Conservation (phyloP, 37 sponge, comb jelly and placozoan genomes). For the Theonella swinhoei region DNA sequence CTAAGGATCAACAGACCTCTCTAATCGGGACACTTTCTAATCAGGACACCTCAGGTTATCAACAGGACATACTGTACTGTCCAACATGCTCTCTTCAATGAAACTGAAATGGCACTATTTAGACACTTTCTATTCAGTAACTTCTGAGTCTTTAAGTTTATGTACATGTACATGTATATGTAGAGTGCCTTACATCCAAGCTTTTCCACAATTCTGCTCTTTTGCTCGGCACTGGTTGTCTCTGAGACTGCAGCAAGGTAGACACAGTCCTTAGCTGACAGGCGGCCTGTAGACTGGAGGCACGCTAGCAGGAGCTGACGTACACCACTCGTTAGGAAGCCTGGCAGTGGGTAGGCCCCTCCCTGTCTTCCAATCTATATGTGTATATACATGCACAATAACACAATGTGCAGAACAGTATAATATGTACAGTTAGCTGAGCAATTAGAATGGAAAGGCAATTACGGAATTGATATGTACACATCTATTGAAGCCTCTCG, state of each 20-base stretch:
- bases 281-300: slow-evolving; percentile 25
- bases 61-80: no score
- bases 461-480: no score
- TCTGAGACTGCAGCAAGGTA: slow-evolving; percentile 28
- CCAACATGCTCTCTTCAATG: background rate
- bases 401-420: background rate
- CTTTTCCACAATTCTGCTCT: background rate
- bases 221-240: slow-evolving; percentile 15
- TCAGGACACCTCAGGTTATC: no score
- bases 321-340: slow-evolving; percentile 24
- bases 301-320: slow-evolving; percentile 37
- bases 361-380: slow-evolving; percentile 19
- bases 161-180: background rate
- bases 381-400: background rate
- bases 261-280: slow-evolving; percentile 34
- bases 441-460: no score
- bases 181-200: slow-evolving; percentile 22
- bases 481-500: no score
- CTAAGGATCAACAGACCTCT: no score
- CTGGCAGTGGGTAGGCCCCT: slow-evolving; percentile 23
- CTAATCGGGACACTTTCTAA: no score
- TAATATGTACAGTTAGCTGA: no score
- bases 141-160: no score
- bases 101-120: background rate
- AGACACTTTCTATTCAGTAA: background rate